phyloP scores from a whole-genome alignment of 2,888 invertebrate genomes.

The Mimachlamys varia region DNA sequence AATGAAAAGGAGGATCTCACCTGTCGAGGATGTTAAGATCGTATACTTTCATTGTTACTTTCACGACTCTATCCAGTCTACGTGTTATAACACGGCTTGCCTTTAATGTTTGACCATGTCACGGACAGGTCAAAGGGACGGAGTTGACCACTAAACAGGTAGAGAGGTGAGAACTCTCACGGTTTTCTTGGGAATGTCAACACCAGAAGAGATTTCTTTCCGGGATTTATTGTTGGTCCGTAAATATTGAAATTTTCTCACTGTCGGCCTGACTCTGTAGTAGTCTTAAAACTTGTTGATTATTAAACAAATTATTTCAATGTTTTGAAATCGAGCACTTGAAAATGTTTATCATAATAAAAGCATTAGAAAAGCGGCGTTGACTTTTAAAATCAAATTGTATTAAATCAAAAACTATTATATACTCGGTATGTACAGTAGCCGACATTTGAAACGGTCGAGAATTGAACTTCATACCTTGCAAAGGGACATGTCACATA shows the following conservation, averaged over 20 bases:
- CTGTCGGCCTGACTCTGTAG: neutral
- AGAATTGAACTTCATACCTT: too few relatives aligned
- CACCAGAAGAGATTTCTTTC: neutral
- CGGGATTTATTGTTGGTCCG: neutral
- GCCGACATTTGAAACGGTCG: too few relatives aligned
- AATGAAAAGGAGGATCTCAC: neutral
- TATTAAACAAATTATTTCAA: neutral
- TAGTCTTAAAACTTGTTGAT: neutral
- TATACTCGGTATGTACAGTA: too few relatives aligned
- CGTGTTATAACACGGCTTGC: neutral
- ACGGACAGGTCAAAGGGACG: constrained; percentile 11
- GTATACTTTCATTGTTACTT: constrained; percentile 18
- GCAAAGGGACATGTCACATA: too few relatives aligned
- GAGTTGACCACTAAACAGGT: neutral
- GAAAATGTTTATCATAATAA: neutral
- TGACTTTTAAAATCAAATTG: neutral
- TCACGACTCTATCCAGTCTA: constrained; percentile 7
- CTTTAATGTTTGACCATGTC: constrained; percentile 14
- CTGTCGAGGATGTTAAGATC: neutral
- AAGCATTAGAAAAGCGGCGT: neutral
- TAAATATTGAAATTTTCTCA: neutral
- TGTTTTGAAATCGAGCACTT: neutral
- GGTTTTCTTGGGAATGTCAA: constrained; percentile 13
- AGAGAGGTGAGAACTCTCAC: neutral
- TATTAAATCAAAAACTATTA: too few relatives aligned